Evolutionary conservation across 2,888 invertebrate species (phyloP).

Genomic region (Campopleginae sp.): DNA sequence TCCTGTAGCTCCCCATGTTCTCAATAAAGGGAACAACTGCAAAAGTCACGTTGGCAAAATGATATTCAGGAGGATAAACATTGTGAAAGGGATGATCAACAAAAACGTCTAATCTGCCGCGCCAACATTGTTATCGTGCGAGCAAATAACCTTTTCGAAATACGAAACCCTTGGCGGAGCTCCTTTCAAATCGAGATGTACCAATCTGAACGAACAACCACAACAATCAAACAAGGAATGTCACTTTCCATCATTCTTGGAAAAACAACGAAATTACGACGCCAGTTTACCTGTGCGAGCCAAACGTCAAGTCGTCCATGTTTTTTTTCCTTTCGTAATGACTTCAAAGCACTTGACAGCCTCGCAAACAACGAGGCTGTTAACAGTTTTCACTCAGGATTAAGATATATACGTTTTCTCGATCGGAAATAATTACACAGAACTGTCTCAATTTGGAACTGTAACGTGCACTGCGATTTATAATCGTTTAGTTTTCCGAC

Average conservation of each 20-base stretch:
- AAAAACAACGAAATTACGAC: conserved; percentile 59
- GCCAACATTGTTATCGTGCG: neutral
- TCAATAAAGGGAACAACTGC: conserved; percentile 87
- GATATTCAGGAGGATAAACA: neutral
- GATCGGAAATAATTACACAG: neutral
- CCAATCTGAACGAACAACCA: conserved; percentile 83
- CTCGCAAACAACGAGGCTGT: neutral
- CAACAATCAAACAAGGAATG: conserved; percentile 66
- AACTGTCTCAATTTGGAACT: neutral
- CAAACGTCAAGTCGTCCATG: conserved; percentile 85
- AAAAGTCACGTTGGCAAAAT: conserved; percentile 64
- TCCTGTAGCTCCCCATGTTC: conserved; percentile 91
- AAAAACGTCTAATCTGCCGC: conserved; percentile 5
- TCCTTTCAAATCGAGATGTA: conserved; percentile 91
- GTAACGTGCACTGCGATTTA: neutral
- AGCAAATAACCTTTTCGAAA: conserved; percentile 85
- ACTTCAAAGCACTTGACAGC: conserved; percentile 16
- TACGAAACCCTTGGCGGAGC: conserved; percentile 88
- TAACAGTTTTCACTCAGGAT: neutral
- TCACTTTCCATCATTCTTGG: conserved; percentile 52
- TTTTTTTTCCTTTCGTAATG: conserved; percentile 67
- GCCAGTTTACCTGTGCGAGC: conserved; percentile 84
- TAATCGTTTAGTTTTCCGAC: neutral
- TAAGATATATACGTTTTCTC: neutral
- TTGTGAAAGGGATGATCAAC: neutral